Evolutionary conservation across 92 coral and sea anemone genomes (phyloP), one percentile per base, ranked within the genome.

Genomic region (Desmophyllum pertusum): DNA sequence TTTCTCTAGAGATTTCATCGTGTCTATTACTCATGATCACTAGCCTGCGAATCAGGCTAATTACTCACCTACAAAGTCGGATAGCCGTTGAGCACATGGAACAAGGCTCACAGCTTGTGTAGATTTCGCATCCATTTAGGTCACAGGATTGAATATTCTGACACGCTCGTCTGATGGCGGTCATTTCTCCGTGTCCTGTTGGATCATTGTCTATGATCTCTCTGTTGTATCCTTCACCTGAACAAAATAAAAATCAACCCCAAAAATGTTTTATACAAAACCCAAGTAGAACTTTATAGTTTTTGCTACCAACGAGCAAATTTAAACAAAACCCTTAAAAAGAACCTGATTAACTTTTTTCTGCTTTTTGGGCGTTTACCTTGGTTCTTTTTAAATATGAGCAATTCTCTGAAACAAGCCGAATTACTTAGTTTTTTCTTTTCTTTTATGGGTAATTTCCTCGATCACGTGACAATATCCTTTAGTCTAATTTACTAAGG

Each of bases 91-190:
- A 25, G 30, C 85, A 81, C 78, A 81, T 31, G 5, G 85, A 25
- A 39, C 85, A 81, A 15, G 85, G 85, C 15, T 81, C 85, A 29
- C 85, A 81, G 78, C 85, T 81, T 10, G 85, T 35, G 70, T 81
- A 81, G 10, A 81, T 69, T 48, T 81, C 77, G 50, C 85, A 70
- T 31, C 85, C 79, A 70, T 78, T 81, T n/a, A 81, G 85, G 43
- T 81, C 78, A 27, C 78, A 51, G 33, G 85, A 81, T 31, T 69
- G 35, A 27, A 70, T 69, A 55, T 38, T 70, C 85, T 70, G 48
- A 71, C 85, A 48, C n/a, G 85, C 78, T n/a, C 70, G 36, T 25
- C 78, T 50, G 48, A 81, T 81, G 18, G 85, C 85, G 6, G 85
- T 81, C 77, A 81, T 70, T 39, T 81, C 85, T 25, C 85, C 85